Evolutionary conservation across 2,888 invertebrate species (phyloP).

Genomic region (Actias luna): DNA sequence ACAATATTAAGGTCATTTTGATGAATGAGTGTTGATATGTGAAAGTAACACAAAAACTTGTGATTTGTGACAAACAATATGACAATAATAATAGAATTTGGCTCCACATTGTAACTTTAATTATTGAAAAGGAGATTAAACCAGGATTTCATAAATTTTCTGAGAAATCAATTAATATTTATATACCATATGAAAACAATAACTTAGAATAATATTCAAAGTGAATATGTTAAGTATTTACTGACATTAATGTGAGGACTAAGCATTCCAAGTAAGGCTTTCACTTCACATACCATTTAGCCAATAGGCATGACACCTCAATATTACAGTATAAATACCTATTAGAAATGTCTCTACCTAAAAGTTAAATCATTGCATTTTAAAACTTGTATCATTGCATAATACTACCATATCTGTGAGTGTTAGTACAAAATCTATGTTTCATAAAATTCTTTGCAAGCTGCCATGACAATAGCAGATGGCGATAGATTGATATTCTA

Average conservation of each 20-base stretch:
- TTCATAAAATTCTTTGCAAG: background rate
- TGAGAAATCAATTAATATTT: constrained; percentile 25
- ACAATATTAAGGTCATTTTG: constrained; percentile 9
- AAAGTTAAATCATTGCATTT: background rate
- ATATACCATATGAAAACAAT: constrained; percentile 27
- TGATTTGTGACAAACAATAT: constrained; percentile 4
- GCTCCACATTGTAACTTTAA: background rate
- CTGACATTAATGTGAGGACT: constrained; percentile 42
- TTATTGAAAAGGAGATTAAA: background rate
- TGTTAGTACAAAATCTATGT: background rate
- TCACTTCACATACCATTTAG: constrained; percentile 57
- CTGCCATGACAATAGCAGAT: background rate
- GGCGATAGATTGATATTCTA: background rate
- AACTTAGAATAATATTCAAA: constrained; percentile 45
- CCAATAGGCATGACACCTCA: constrained; percentile 41
- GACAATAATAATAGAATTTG: constrained; percentile 2
- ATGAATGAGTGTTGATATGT: constrained; percentile 10
- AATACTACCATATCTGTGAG: background rate
- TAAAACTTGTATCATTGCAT: background rate
- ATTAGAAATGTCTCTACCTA: background rate
- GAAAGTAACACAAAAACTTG: constrained; percentile 10
- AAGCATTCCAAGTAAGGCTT: constrained; percentile 59
- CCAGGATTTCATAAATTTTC: background rate
- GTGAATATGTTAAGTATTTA: constrained; percentile 46
- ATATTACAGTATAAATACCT: background rate